Conservation (phyloP, 2,888 invertebrate species). For the Aspidapion aeneum region DNA sequence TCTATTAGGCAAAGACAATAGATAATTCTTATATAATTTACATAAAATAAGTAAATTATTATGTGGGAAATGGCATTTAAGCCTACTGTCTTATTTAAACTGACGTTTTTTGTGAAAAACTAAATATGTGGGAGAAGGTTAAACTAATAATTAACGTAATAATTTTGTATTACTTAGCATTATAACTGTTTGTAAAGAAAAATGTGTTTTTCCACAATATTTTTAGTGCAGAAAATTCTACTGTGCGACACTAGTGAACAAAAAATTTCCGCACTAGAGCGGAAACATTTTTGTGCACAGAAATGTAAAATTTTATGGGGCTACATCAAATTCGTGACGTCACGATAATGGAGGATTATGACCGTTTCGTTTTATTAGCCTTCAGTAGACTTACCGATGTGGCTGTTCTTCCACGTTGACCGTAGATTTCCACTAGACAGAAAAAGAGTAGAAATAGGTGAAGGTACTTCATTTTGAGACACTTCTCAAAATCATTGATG, state of each 20-base stretch:
- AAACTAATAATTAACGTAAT: background rate
- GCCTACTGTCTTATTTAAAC: background rate
- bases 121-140: background rate
- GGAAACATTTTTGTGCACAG: no score
- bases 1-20: background rate
- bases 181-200: slow-evolving; percentile 4
- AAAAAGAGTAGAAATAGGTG: slow-evolving; percentile 12
- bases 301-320: no score
- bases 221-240: no score
- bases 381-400: slow-evolving; percentile 18
- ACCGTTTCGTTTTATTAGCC: no score
- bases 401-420: slow-evolving; percentile 17
- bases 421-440: slow-evolving; percentile 18
- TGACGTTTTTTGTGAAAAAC: background rate
- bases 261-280: no score
- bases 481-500: slow-evolving; percentile 3
- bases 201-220: no score
- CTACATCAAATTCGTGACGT: no score
- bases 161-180: slow-evolving; percentile 12
- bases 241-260: no score
- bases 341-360: no score
- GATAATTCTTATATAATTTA: no score
- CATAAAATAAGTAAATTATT: background rate
- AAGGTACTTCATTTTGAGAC: slow-evolving; percentile 18
- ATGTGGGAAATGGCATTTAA: background rate